Percentiles rank a stretch among this genome's conserved stretches.
These are phyloP conservation scores for Chionodraco myersi DNA, from an alignment of 2,113 vertebrate genomes.

Conservation along the genomic window DNA sequence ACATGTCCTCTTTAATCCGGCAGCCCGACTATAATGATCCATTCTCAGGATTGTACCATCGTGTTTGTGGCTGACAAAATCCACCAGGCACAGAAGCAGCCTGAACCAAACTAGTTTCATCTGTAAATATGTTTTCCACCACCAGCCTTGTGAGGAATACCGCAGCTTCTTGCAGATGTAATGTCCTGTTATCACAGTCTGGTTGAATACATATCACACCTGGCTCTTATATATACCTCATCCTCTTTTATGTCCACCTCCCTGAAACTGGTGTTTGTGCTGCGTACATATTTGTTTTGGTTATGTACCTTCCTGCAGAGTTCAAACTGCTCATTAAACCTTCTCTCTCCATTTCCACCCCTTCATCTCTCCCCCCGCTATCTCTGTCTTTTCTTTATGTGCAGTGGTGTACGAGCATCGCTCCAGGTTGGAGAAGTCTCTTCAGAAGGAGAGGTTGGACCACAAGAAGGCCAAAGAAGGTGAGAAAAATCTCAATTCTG, in stretches of 20 bases:
- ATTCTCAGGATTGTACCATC: background rate
- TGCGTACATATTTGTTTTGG: slow-evolving; percentile 24
- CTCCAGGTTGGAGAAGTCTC: slow-evolving; percentile 96
- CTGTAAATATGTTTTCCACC: background rate
- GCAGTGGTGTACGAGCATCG: slow-evolving; percentile 98
- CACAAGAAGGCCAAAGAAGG: slow-evolving; percentile 99
- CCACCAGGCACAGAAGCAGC: background rate
- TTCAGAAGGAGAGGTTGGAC: slow-evolving; percentile 97
- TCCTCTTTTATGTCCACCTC: background rate
- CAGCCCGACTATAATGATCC: background rate
- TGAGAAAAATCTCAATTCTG: slow-evolving; percentile 72
- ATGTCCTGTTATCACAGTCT: background rate
- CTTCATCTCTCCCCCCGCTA: background rate
- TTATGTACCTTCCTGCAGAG: slow-evolving; percentile 9
- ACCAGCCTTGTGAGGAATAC: slow-evolving; percentile 40
- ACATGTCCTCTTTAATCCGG: too few relatives aligned
- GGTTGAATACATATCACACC: slow-evolving; percentile 36
- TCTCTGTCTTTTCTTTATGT: slow-evolving; percentile 32
- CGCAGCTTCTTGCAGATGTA: slow-evolving; percentile 37
- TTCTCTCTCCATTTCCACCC: background rate
- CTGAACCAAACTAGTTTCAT: background rate
- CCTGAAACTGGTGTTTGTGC: background rate
- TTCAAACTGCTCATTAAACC: slow-evolving; percentile 16
- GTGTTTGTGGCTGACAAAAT: background rate
- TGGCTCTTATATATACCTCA: slow-evolving; percentile 5